Conservation (phyloP, 2,888 invertebrate genomes). For the Pristionchus exspectatus region DNA sequence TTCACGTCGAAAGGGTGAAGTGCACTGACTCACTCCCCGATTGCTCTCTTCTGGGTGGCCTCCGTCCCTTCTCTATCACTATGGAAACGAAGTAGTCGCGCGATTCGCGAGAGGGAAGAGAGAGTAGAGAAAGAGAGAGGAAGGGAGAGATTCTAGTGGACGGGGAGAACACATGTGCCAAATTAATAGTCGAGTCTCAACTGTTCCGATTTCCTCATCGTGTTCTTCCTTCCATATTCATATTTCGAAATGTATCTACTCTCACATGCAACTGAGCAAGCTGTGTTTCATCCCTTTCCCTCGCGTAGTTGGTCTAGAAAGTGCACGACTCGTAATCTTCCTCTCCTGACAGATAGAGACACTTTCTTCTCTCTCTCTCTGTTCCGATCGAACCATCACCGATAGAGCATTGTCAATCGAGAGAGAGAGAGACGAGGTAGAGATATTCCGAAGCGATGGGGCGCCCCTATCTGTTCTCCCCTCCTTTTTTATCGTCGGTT, state of each 20-base stretch:
- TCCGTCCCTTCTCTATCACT: neutral
- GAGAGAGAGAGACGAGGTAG: neutral
- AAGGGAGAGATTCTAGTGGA: too few relatives aligned
- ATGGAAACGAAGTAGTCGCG: conserved; percentile 20
- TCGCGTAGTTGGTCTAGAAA: neutral
- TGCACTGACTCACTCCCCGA: neutral
- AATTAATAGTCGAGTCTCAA: neutral
- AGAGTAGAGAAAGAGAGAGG: neutral
- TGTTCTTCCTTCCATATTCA: neutral
- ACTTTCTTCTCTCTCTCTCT: neutral
- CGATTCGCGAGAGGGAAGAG: conserved; percentile 23
- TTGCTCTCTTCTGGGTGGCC: neutral
- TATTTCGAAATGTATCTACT: neutral
- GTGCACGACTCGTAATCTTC: neutral
- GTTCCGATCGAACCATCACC: conserved; percentile 13
- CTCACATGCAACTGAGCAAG: neutral
- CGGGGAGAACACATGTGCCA: neutral
- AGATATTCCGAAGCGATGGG: neutral
- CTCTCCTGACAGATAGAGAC: conserved; percentile 16
- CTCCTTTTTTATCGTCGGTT: neutral
- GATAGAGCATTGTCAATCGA: neutral
- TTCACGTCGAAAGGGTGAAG: neutral
- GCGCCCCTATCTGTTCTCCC: neutral
- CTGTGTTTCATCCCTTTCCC: neutral
- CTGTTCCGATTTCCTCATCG: conserved; percentile 13